Percentiles rank a stretch among this genome's conserved stretches.
Evolutionary conservation across 2,888 invertebrate genomes (phyloP).

Genomic region (Ctena decussata): DNA sequence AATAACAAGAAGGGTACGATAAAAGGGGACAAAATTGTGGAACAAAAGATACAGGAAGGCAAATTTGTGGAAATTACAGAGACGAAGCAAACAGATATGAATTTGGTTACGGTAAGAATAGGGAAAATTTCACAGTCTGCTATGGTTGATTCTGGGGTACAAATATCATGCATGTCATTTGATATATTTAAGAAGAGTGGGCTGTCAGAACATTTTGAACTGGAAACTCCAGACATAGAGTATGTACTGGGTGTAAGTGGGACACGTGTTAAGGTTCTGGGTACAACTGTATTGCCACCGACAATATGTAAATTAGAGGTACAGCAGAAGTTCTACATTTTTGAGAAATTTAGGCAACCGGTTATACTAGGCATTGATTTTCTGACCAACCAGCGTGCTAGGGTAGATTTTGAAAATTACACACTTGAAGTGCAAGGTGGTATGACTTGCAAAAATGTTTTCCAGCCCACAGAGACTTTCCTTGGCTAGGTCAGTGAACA

Average conservation of each 20-base stretch:
- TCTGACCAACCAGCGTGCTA: conserved; percentile 38
- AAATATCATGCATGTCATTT: conserved; percentile 1
- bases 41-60: background rate
- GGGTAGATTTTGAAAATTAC: conserved; percentile 39
- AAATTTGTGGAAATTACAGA: background rate
- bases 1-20: background rate
- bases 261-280: background rate
- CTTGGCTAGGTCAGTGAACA: conserved; percentile 40
- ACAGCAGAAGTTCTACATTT: conserved; percentile 26
- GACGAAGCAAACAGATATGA: background rate
- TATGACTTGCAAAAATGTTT: conserved; percentile 30
- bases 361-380: conserved; percentile 56
- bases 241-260: conserved; percentile 29
- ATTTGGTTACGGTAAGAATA: background rate
- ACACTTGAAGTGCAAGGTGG: conserved; percentile 34
- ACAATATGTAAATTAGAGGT: background rate
- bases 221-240: background rate
- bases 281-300: conserved; percentile 8
- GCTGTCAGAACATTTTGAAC: background rate
- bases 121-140: background rate
- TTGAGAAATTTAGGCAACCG: background rate
- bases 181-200: background rate
- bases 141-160: background rate
- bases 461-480: conserved; percentile 17
- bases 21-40: background rate